These are phyloP conservation scores for Hypothenemus hampei DNA, from an alignment of 1,140 invertebrate genomes.

Conservation along the genomic window DNA sequence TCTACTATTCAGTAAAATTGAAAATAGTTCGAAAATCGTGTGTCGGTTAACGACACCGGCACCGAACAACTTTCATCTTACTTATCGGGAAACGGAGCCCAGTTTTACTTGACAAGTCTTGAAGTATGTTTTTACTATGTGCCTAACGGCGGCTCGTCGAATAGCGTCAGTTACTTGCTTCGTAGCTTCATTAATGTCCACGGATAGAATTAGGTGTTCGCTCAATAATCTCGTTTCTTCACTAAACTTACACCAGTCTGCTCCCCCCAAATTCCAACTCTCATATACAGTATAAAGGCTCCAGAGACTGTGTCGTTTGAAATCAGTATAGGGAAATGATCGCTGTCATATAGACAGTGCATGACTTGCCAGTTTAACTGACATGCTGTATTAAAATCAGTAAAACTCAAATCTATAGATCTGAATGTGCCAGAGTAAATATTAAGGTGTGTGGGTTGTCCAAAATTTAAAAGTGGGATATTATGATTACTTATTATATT, in stretches of 20 bases:
- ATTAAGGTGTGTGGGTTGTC: constrained; percentile 8
- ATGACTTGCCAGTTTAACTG: not conserved
- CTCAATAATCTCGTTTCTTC: not conserved
- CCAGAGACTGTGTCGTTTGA: not conserved
- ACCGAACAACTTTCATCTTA: too few species aligned
- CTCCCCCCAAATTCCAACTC: constrained; percentile 1
- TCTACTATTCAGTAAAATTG: too few species aligned
- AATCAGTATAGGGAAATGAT: not conserved
- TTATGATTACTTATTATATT: constrained; percentile 11
- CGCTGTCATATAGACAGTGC: not conserved
- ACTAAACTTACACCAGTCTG: constrained; percentile 9
- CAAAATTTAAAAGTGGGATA: constrained; percentile 12
- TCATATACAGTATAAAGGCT: not conserved
- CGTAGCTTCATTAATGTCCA: not conserved
- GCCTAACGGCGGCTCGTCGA: not conserved
- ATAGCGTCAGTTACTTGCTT: constrained; percentile 2
- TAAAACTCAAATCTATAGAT: constrained; percentile 13
- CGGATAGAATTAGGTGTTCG: not conserved
- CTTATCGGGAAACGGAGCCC: too few species aligned
- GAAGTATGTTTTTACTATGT: too few species aligned
- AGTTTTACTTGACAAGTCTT: too few species aligned
- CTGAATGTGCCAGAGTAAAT: not conserved
- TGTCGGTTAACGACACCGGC: too few species aligned
- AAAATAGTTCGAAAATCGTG: too few species aligned
- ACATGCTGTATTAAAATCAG: not conserved